Percentiles rank a stretch among this genome's conserved stretches.
phyloP scores from a whole-genome alignment of 2,113 vertebrate genomes.

The Forbesichthys papilliferus region DNA sequence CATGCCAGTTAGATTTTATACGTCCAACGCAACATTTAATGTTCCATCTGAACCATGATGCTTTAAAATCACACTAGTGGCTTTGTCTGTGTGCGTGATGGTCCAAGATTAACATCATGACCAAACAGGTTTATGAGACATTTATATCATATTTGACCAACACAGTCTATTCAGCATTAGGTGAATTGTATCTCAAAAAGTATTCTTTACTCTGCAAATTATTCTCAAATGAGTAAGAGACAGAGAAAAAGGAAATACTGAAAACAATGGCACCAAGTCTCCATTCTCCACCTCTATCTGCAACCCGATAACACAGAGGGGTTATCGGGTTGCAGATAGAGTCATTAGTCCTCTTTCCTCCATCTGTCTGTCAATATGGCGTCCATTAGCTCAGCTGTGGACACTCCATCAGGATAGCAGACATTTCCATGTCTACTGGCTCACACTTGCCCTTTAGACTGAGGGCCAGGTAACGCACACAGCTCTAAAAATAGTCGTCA shows the following conservation, averaged over 20 bases:
- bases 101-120: neutral
- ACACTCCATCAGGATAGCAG: conserved; percentile 51
- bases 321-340: conserved; percentile 60
- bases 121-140: conserved; percentile 1
- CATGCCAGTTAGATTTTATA: neutral
- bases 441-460: conserved; percentile 64
- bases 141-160: too few relatives aligned
- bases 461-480: conserved; percentile 56
- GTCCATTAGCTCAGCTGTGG: conserved; percentile 55
- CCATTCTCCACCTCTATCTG: conserved; percentile 31
- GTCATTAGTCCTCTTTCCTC: conserved; percentile 66
- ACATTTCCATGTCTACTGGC: conserved; percentile 61
- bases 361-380: conserved; percentile 69
- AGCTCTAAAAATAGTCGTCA: conserved; percentile 60
- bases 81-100: neutral
- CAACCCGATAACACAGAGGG: neutral
- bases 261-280: conserved; percentile 52
- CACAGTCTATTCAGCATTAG: neutral
- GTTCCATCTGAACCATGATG: neutral
- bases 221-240: neutral
- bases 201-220: too few relatives aligned
- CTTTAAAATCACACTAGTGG: neutral
- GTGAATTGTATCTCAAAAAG: neutral
- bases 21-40: neutral
- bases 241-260: conserved; percentile 45